Base-by-base conservation (phyloP, 1,140 invertebrate species). In the Drosophila dunni region DNA sequence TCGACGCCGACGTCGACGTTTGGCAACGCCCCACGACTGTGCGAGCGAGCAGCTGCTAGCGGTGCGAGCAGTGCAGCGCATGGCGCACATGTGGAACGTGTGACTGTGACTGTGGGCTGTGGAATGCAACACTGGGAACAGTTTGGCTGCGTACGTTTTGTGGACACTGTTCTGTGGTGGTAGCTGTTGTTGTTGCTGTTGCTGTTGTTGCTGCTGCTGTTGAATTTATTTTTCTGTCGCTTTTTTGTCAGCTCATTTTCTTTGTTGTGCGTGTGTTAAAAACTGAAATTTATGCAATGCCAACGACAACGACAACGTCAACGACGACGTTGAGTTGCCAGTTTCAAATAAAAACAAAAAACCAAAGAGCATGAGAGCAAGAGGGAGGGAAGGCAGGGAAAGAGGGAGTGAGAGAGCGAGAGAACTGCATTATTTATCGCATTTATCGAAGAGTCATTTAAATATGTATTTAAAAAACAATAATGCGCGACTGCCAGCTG, bases 341-440 rank as follows among this genome's bases (percentile, higher is more conserved):
- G 29, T 34, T 42, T 17, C 29, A 64, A 62, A 45, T 34, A 34
- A n/a, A 8, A 8, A 29, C 2, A 13, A 13, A 11, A 38, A 29
- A 20, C 6, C 13, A 36, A 50, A 29, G 24, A 29, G 24, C 24
- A 4, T 33, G 33, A 7, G 17, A 8, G 7, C 17, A 20, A 13
- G 17, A 6, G 29, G 11, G 10, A n/a, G 13, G 13, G n/a, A 7
- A 36, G 13, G 45, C 17, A 56, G 13, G 45, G 51, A 24, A 56
- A 68, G 51, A 66, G 11, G 5, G n/a, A 40, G 9, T 13, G 33
- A 20, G 29, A 33, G 46, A 44, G 34, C 40, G 17, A 40, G 54
- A 36, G 24, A 75, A 81, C 78, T 85, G 78, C 81, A 84, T 84
- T 84, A 85, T 84, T 84, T 84, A 84, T 81, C 62, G 81, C 80